These are phyloP conservation scores for Thaleichthys pacificus DNA, from an alignment of 2,797 vertebrate species.

Conservation along the genomic window DNA sequence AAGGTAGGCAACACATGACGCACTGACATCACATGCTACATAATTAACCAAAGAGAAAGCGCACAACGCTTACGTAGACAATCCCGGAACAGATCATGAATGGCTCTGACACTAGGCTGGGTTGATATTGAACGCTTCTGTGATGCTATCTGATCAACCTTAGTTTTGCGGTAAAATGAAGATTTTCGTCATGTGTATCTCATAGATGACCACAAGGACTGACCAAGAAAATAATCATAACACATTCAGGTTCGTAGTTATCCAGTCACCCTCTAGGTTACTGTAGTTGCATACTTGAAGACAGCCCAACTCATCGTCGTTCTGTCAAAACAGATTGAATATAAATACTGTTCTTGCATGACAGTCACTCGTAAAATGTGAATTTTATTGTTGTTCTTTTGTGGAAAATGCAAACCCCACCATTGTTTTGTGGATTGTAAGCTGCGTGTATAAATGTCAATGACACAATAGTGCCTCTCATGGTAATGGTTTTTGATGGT, in stretches of 20 bases:
- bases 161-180: not conserved
- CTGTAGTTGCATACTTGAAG: not conserved
- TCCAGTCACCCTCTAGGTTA: not conserved
- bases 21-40: slow-evolving; percentile 16
- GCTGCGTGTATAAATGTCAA: no score
- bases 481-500: not conserved
- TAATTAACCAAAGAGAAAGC: slow-evolving; percentile 17
- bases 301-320: not conserved
- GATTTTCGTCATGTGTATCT: not conserved
- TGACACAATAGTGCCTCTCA: no score
- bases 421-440: no score
- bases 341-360: not conserved
- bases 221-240: not conserved
- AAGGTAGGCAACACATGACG: not conserved
- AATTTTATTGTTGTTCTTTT: no score
- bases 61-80: not conserved
- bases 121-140: slow-evolving; percentile 4
- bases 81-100: slow-evolving; percentile 28
- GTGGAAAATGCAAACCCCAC: no score
- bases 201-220: not conserved
- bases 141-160: not conserved
- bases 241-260: slow-evolving; percentile 1
- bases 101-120: slow-evolving; percentile 7
- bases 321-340: not conserved
- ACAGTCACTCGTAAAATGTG: not conserved